Evolutionary conservation across 2,888 invertebrate species (phyloP).

Genomic region (Drosophila macrospina): DNA sequence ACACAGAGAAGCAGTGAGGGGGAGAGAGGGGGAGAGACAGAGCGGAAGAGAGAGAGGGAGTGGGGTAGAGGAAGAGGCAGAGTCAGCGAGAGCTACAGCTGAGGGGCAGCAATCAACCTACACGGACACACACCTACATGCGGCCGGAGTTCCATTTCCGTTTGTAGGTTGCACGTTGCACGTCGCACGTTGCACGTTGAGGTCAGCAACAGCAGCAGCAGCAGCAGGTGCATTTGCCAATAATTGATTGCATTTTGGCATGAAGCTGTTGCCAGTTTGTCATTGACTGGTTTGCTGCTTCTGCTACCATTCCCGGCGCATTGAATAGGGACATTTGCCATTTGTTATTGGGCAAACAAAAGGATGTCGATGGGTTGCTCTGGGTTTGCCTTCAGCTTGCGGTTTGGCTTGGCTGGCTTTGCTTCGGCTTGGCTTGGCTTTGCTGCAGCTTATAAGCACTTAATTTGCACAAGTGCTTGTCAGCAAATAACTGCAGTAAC

Average conservation of each 20-base stretch:
- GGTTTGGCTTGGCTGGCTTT: slow-evolving; percentile 4
- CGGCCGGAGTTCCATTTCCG: slow-evolving; percentile 15
- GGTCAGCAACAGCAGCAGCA: slow-evolving; percentile 43
- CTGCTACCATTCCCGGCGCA: not conserved
- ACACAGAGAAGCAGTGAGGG: not conserved
- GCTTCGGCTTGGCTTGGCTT: slow-evolving; percentile 9
- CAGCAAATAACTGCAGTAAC: slow-evolving; percentile 21
- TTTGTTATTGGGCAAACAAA: slow-evolving; percentile 56
- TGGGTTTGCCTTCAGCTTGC: slow-evolving; percentile 16
- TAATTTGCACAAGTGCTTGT: slow-evolving; percentile 42
- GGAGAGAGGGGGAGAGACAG: not conserved
- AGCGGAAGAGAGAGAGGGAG: not conserved
- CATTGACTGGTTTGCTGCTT: slow-evolving; percentile 10
- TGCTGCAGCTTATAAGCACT: slow-evolving; percentile 37
- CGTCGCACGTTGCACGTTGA: slow-evolving; percentile 63
- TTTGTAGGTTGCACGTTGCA: slow-evolving; percentile 37
- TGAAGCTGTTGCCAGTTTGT: slow-evolving; percentile 62
- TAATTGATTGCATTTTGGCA: slow-evolving; percentile 76
- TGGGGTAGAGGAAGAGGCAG: not conserved
- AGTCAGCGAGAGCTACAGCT: slow-evolving; percentile 31
- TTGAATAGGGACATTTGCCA: slow-evolving; percentile 39
- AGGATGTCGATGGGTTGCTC: slow-evolving; percentile 15
- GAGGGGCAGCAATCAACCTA: slow-evolving; percentile 55
- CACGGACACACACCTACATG: slow-evolving; percentile 15
- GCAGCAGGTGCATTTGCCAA: slow-evolving; percentile 67